phyloP scores from a whole-genome alignment of 2,888 invertebrate species.

The Pheosia gnoma region DNA sequence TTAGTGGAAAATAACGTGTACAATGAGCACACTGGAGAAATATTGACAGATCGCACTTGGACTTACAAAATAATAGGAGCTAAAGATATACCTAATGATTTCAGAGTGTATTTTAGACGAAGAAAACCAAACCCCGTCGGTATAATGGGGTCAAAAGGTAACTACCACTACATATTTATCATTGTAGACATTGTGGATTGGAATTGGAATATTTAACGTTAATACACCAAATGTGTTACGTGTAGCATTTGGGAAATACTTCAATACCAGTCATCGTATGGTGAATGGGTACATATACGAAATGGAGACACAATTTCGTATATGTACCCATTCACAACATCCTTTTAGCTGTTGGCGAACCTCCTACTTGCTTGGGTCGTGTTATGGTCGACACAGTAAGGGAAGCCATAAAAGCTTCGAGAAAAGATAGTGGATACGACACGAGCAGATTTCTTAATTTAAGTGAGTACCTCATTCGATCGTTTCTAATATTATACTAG shows the following conservation, averaged over 20 bases:
- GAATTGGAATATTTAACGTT: no score
- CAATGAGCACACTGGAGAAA: conserved; percentile 15
- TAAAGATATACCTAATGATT: conserved; percentile 84
- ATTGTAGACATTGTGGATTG: no score
- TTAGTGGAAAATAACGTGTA: conserved; percentile 65
- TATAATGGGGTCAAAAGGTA: conserved; percentile 59
- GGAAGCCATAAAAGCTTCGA: conserved; percentile 45
- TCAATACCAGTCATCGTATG: no score
- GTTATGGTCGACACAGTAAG: conserved; percentile 50
- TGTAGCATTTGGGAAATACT: no score
- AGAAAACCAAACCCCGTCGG: conserved; percentile 53
- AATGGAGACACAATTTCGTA: background rate
- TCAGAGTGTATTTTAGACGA: conserved; percentile 49
- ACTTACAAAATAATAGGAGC: conserved; percentile 73
- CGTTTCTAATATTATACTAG: no score
- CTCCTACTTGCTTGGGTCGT: conserved; percentile 46
- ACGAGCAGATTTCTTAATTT: conserved; percentile 37
- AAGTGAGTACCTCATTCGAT: conserved; percentile 35
- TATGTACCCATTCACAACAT: background rate
- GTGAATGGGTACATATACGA: no score
- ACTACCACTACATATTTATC: background rate
- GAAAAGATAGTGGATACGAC: conserved; percentile 46
- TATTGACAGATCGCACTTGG: conserved; percentile 19
- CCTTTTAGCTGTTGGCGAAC: conserved; percentile 29
- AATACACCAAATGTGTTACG: no score